phyloP scores from a whole-genome alignment of 2,888 invertebrate genomes.

The Adelphocoris suturalis region DNA sequence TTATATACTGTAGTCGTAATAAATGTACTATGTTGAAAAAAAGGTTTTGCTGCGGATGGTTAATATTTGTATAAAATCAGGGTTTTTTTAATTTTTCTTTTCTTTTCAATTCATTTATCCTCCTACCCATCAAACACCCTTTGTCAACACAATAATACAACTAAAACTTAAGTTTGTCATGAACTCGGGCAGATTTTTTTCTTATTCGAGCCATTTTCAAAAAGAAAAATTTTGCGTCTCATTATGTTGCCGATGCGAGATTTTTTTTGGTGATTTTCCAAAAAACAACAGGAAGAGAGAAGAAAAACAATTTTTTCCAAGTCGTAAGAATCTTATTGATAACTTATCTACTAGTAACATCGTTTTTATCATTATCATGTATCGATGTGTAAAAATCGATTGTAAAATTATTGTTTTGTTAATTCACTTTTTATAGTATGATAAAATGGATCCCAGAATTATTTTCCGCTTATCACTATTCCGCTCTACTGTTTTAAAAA shows the following conservation, averaged over 20 bases:
- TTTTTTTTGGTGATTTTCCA: conserved; percentile 3
- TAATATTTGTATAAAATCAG: conserved; percentile 64
- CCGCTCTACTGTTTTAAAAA: conserved; percentile 44
- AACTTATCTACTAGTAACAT: conserved; percentile 66
- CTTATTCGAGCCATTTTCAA: not conserved
- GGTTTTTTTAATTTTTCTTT: conserved; percentile 59
- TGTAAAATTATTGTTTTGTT: conserved; percentile 64
- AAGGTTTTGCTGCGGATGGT: conserved; percentile 61
- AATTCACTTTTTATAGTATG: conserved; percentile 63
- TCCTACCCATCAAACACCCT: conserved; percentile 1
- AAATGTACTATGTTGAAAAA: conserved; percentile 52
- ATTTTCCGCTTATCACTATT: conserved; percentile 51
- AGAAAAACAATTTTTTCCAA: conserved; percentile 45
- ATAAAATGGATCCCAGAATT: conserved; percentile 55
- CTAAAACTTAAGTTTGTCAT: not conserved
- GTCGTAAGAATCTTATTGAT: conserved; percentile 63
- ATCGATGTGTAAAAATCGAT: conserved; percentile 63
- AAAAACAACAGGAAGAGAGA: conserved; percentile 44
- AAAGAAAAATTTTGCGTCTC: conserved; percentile 30
- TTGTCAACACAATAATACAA: not conserved
- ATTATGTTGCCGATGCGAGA: conserved; percentile 24
- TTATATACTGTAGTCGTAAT: conserved; percentile 65
- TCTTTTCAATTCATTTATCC: conserved; percentile 42
- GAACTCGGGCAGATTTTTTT: conserved; percentile 47
- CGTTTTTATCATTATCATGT: conserved; percentile 68